Base-by-base conservation (phyloP, 2,797 vertebrate genomes). In the Centroberyx gerrardi region DNA sequence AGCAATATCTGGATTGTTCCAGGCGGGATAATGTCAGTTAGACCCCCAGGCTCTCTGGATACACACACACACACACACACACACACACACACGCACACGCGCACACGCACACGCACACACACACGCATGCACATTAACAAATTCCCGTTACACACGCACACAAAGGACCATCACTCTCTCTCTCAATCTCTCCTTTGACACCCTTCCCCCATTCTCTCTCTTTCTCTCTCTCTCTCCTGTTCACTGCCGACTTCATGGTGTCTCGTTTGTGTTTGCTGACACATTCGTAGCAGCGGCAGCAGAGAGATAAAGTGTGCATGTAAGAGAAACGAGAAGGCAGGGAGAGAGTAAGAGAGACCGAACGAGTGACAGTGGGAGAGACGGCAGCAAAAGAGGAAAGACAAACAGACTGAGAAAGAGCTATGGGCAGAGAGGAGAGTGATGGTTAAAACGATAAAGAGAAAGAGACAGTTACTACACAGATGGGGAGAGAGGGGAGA, bases 191-290 rank as follows among this genome's bases (percentile, higher is more conserved):
- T 60, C 36, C 55, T 6, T 38, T 36, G n/a, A 31, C 12, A 36
- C 27, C 76, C 65, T 13, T 54, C 62, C 55, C 18, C 62, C 29
- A 18, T n/a, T 62, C 46, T 40, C 6, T 33, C 58, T 9, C 17
- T 46, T 49, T 28, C 48, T 65, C 18, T 17, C n/a, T 46, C 46
- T 74, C 42, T 72, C 68, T 72, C 38, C 46, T 27, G 60, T 78
- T 85, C 73, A 68, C 71, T 72, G 80, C 14, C 31, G 54, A 88
- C 78, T 90, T 84, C 78, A 73, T 22, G 1, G 63, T 66, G 49
- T 85, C 76, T 85, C 28, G 4, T 76, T 79, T 64, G 52, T 86
- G 81, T 89, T 86, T 88, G 87, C 87, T 90, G 85, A 89, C 72
- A 81, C 83, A 85, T 82, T 75, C 87, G 71, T 60, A 55, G 74